Conservation (phyloP, 2,888 invertebrate genomes). For the Orthosia incerta region DNA sequence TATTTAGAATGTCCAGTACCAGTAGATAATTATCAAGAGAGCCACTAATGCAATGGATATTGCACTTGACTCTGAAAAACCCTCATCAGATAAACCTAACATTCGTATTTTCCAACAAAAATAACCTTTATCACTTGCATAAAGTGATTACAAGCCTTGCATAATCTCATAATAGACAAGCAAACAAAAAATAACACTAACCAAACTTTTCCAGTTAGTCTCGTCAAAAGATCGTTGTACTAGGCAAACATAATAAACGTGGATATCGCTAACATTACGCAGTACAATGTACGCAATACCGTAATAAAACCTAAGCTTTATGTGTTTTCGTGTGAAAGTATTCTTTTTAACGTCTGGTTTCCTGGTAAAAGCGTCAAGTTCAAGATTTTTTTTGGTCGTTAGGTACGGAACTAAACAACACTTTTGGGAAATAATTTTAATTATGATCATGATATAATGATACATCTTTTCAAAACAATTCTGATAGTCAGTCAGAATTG, state of each 20-base stretch:
- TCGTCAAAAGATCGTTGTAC: conserved; percentile 58
- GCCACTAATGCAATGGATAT: background rate
- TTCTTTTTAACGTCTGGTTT: conserved; percentile 50
- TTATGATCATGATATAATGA: background rate
- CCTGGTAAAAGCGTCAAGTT: conserved; percentile 60
- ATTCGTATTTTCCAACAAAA: conserved; percentile 15
- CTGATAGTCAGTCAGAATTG: too few relatives aligned
- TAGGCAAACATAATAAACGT: conserved; percentile 62
- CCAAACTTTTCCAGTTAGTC: conserved; percentile 48
- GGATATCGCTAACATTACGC: conserved; percentile 54
- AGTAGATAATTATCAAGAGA: background rate
- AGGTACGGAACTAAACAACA: background rate
- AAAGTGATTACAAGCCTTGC: conserved; percentile 32
- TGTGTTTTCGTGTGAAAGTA: conserved; percentile 50
- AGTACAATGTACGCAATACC: conserved; percentile 35
- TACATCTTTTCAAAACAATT: background rate
- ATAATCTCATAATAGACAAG: conserved; percentile 33
- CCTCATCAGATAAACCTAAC: background rate
- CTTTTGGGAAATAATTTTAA: background rate
- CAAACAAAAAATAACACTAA: conserved; percentile 40
- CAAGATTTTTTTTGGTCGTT: conserved; percentile 11
- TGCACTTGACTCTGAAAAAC: background rate
- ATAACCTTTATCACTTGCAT: conserved; percentile 14
- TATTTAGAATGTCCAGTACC: background rate
- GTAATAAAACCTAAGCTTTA: conserved; percentile 55